Percentiles rank a stretch among this genome's conserved stretches.
These are phyloP conservation scores for Micropoecilia bifurca DNA, from an alignment of 2,797 vertebrate genomes.

Conservation along the genomic window DNA sequence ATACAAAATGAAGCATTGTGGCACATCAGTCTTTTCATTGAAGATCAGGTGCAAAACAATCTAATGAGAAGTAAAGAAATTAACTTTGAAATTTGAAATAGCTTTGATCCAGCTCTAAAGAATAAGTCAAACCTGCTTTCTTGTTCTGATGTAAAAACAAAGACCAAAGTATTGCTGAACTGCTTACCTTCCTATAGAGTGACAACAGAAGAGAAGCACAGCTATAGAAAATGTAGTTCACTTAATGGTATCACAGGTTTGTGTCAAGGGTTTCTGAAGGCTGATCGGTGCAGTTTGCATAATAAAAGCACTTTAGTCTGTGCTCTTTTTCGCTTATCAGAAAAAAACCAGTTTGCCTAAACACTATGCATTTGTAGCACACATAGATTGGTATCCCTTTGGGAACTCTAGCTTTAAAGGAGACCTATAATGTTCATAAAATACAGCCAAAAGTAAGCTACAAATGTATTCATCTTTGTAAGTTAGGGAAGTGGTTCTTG, in stretches of 20 bases:
- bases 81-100: slow-evolving; percentile 42
- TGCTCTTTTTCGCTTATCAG: slow-evolving; percentile 21
- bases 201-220: slow-evolving; percentile 52
- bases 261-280: slow-evolving; percentile 61
- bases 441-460: not conserved
- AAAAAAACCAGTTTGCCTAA: not conserved
- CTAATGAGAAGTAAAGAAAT: slow-evolving; percentile 1
- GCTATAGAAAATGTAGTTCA: slow-evolving; percentile 49
- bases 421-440: not conserved
- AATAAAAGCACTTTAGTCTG: slow-evolving; percentile 74
- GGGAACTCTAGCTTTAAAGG: no score
- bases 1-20: not conserved
- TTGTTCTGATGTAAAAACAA: slow-evolving; percentile 13
- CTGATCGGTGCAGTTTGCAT: slow-evolving; percentile 57
- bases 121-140: slow-evolving; percentile 34
- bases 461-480: not conserved
- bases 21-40: slow-evolving; percentile 16
- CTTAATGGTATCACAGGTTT: slow-evolving; percentile 70
- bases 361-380: not conserved
- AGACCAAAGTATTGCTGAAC: slow-evolving; percentile 7
- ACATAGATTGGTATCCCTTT: not conserved
- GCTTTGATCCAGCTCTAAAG: slow-evolving; percentile 35
- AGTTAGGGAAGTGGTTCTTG: not conserved
- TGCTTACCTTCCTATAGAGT: slow-evolving; percentile 68
- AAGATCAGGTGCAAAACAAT: slow-evolving; percentile 42